Conservation (phyloP, 2,113 vertebrate genomes). For the Vanacampus margaritifer region DNA sequence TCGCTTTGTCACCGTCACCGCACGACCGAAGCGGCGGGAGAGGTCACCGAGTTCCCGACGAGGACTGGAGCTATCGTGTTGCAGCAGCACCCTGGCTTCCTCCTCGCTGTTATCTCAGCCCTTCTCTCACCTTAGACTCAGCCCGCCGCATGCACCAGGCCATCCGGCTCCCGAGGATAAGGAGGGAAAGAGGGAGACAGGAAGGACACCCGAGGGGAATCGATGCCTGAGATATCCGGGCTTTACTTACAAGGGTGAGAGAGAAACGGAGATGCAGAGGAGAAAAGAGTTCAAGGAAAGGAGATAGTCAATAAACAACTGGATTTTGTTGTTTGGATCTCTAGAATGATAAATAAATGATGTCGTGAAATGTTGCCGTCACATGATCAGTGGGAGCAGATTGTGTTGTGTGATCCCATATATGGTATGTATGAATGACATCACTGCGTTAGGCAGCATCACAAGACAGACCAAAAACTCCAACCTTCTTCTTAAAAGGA, state of each 20-base stretch:
- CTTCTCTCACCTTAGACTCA: conserved; percentile 50
- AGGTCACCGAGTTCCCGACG: conserved; percentile 73
- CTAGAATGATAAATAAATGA: conserved; percentile 52
- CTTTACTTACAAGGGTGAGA: conserved; percentile 61
- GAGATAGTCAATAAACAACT: conserved; percentile 60
- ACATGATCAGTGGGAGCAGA: conserved; percentile 9
- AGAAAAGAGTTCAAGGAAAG: conserved; percentile 59
- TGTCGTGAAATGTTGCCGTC: conserved; percentile 39
- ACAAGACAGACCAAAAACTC: conserved; percentile 58
- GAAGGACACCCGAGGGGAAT: conserved; percentile 80
- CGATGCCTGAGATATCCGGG: conserved; percentile 75
- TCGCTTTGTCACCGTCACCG: conserved; percentile 4
- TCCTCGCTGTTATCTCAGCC: conserved; percentile 71
- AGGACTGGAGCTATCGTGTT: conserved; percentile 67
- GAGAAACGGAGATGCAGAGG: conserved; percentile 19
- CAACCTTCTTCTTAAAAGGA: conserved; percentile 40
- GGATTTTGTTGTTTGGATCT: conserved; percentile 55
- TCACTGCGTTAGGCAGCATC: conserved; percentile 53
- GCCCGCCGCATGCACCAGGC: conserved; percentile 56
- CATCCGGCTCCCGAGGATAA: conserved; percentile 68
- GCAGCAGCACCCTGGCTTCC: conserved; percentile 71
- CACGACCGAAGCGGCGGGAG: conserved; percentile 30
- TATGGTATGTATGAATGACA: conserved; percentile 43
- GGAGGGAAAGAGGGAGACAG: conserved; percentile 72
- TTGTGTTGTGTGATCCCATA: conserved; percentile 36